A percentile compares a stretch with the other conserved stretches of the same genome.
These are phyloP conservation scores for Drosophila colorata DNA, from an alignment of 2,888 invertebrate genomes.

Conservation along the genomic window DNA sequence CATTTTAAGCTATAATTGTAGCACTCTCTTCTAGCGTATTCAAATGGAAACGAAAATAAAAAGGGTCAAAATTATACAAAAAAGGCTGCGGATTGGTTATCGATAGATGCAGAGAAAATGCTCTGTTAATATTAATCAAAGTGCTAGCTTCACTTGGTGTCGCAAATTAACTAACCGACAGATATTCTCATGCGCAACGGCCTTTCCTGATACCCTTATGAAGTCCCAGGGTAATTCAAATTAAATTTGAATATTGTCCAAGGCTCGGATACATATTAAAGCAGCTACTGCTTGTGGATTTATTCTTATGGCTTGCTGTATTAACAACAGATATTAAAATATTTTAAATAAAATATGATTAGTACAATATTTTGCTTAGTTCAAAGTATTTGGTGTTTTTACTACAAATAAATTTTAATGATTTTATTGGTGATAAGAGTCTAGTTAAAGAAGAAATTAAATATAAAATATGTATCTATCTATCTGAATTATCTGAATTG, in stretches of 20 bases:
- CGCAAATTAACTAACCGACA: constrained; percentile 56
- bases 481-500: too few relatives aligned
- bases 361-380: too few relatives aligned
- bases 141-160: constrained; percentile 37
- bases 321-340: too few relatives aligned
- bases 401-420: too few relatives aligned
- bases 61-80: constrained; percentile 22
- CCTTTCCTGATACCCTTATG: constrained; percentile 38
- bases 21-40: constrained; percentile 16
- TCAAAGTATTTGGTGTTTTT: too few relatives aligned
- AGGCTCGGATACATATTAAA: background rate
- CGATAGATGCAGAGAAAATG: constrained; percentile 30
- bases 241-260: background rate
- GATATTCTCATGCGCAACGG: constrained; percentile 53
- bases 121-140: constrained; percentile 69
- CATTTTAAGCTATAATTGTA: background rate
- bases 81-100: constrained; percentile 9
- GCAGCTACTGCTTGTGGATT: background rate
- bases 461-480: too few relatives aligned
- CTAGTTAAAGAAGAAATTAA: too few relatives aligned
- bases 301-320: too few relatives aligned
- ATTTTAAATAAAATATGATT: too few relatives aligned
- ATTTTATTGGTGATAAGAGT: too few relatives aligned
- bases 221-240: background rate
- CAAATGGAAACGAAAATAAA: constrained; percentile 46